Evolutionary conservation across 1,140 invertebrate genomes (phyloP), one percentile per base, ranked within the genome.

Genomic region (Liolophura sinensis): DNA sequence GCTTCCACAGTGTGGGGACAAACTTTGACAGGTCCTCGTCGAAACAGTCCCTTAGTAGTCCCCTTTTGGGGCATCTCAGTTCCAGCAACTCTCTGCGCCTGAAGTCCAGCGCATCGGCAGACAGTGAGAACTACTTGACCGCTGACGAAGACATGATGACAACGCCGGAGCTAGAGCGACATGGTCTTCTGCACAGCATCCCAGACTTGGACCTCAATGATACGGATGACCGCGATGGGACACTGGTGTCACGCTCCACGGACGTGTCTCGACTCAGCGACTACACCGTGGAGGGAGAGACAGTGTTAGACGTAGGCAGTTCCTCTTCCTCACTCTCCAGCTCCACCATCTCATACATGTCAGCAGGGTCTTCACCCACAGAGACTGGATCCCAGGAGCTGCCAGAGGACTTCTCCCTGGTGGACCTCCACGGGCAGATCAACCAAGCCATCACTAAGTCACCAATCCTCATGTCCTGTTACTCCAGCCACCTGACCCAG

Each of bases 401-500:
- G 24, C 62, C 70, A 1, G 72, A 74, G 27, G 77, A 81, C 50
- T 69, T 80, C 25, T 74, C 93, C 1, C 83, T 97, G 60, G 93
- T 98, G 0, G 96, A 98, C 87, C 86, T 98, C 9, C 93, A 97
- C 76, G 94, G 94, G 89, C 96, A 98, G 85, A 90, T 96, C 12
- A 96, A 97, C 80, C 93, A 95, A 75, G 92, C 94, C 0, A 97
- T 98, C 65, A 91, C 94, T 24, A 82, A 87, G 62, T 97, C 95
- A 1, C 95, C 95, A 0, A 82, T 98, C 25, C 85, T 98, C 0
- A 95, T 98, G 93, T 93, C 93, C 0, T 95, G 94, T 77, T 98
- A 98, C 80, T 90, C 94, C 68, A 92, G 91, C 75, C 95, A 97
- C 83, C 87, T 98, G 76, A 94, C 93, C 12, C 94, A 97, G 82